phyloP scores from a whole-genome alignment of 2,797 vertebrate genomes.

The Danio albolineatus region DNA sequence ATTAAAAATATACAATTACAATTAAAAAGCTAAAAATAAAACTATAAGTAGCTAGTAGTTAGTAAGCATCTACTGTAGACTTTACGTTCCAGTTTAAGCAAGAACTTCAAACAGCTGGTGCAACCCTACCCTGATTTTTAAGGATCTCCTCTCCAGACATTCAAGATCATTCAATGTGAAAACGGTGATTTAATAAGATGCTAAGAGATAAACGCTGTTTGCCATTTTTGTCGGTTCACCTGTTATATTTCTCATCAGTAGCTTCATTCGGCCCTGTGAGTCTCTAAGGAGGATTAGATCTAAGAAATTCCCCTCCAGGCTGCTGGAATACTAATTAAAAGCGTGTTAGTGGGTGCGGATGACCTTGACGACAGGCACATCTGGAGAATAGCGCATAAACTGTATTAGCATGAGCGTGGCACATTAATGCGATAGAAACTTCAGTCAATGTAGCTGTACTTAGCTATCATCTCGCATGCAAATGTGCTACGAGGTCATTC shows the following conservation, averaged over 20 bases:
- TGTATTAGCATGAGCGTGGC: constrained; percentile 46
- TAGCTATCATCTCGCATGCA: constrained; percentile 14
- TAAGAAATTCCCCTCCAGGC: constrained; percentile 57
- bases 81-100: no score
- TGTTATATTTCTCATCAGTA: constrained; percentile 68
- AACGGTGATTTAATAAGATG: background rate
- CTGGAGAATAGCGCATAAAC: constrained; percentile 56
- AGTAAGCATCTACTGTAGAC: no score
- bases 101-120: no score
- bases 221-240: constrained; percentile 40
- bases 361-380: constrained; percentile 61
- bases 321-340: constrained; percentile 58
- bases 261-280: constrained; percentile 67
- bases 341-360: constrained; percentile 53
- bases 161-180: background rate
- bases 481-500: constrained; percentile 23
- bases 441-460: constrained; percentile 58
- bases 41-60: no score
- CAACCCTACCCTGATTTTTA: constrained; percentile 5
- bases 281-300: constrained; percentile 53
- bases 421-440: constrained; percentile 46
- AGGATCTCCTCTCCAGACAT: background rate
- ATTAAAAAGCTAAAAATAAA: no score
- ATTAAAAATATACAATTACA: no score
- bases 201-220: background rate